Percentiles rank a stretch among this genome's conserved stretches.
phyloP scores from a whole-genome alignment of 2,797 vertebrate genomes.

The Galago senegalensis region DNA sequence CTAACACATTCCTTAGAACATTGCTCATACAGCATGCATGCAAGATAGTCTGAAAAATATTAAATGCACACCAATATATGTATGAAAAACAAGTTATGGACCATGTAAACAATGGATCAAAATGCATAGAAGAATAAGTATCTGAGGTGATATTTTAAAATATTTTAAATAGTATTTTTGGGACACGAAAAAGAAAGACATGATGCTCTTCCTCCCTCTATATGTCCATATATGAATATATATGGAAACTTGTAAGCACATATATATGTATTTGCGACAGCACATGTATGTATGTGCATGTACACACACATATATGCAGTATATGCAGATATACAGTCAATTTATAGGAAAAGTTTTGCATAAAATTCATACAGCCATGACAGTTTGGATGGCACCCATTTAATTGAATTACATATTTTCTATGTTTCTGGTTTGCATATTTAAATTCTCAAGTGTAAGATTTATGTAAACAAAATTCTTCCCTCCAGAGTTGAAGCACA shows the following conservation, averaged over 20 bases:
- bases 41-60: not conserved
- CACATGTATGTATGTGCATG: not conserved
- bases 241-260: not conserved
- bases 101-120: not conserved
- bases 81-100: not conserved
- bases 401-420: not conserved
- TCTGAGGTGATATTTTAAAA: not conserved
- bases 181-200: not conserved
- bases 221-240: not conserved
- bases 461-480: constrained; percentile 21
- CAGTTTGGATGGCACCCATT: not conserved
- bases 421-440: not conserved
- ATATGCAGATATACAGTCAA: not conserved
- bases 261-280: not conserved
- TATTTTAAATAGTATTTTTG: not conserved
- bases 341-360: not conserved
- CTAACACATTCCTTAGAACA: not conserved
- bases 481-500: not conserved
- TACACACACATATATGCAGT: not conserved
- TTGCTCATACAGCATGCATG: not conserved
- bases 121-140: not conserved
- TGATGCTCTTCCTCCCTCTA: not conserved
- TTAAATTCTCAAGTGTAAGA: not conserved
- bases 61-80: not conserved
- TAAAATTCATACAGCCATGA: not conserved